phyloP scores from a whole-genome alignment of 2,888 invertebrate genomes.

The Hirtodrosophila duncani region DNA sequence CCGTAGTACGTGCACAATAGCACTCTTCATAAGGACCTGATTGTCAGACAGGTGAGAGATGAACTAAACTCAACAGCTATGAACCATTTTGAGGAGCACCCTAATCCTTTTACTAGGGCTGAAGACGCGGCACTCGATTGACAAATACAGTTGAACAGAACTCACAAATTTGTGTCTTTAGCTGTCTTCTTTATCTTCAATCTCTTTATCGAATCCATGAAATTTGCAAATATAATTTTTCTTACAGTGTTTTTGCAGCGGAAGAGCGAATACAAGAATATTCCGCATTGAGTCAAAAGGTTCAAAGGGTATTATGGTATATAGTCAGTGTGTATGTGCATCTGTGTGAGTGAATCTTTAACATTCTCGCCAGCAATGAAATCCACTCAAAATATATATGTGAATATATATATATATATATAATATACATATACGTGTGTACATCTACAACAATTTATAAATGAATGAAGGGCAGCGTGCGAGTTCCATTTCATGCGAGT shows the following conservation, averaged over 20 bases:
- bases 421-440: background rate
- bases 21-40: too few relatives aligned
- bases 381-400: conserved; percentile 13
- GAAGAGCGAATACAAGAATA: conserved; percentile 38
- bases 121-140: too few relatives aligned
- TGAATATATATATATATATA: conserved; percentile 4
- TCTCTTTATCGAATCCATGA: too few relatives aligned
- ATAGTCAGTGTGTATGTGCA: conserved; percentile 9
- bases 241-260: conserved; percentile 28
- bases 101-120: too few relatives aligned
- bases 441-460: conserved; percentile 4
- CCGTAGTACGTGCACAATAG: too few relatives aligned
- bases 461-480: conserved; percentile 16
- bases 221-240: background rate
- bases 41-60: too few relatives aligned
- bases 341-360: conserved; percentile 30
- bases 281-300: too few relatives aligned
- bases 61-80: too few relatives aligned
- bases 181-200: too few relatives aligned
- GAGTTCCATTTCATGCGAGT: conserved; percentile 50
- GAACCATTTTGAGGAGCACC: too few relatives aligned
- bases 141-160: too few relatives aligned
- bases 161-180: too few relatives aligned
- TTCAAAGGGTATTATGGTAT: conserved; percentile 23
- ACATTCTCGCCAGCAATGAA: conserved; percentile 41